Percentiles rank a stretch among this genome's conserved stretches.
These are phyloP conservation scores for Tyrophagus putrescentiae DNA, from an alignment of 1,140 invertebrate genomes.

Conservation along the genomic window DNA sequence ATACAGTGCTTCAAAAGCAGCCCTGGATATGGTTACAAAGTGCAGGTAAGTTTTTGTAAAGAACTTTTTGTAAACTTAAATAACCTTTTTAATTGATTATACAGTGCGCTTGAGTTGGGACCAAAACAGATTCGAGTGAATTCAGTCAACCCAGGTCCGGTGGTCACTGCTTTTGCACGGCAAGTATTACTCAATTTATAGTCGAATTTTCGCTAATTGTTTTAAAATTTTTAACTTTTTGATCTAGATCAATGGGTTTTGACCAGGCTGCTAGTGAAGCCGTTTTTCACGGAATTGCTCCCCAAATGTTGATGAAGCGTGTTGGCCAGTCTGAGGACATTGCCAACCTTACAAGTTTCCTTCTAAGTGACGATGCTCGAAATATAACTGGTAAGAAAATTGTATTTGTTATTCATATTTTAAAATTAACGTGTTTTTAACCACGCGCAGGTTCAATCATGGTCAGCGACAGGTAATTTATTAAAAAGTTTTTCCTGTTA, in stretches of 20 bases:
- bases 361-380: neutral
- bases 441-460: too few species aligned
- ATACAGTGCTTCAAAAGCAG: neutral
- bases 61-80: neutral
- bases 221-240: too few species aligned
- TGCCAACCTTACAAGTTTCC: neutral
- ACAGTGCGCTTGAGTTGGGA: neutral
- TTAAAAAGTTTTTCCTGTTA: too few species aligned
- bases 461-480: too few species aligned
- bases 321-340: neutral
- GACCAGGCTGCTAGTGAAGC: neutral
- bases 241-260: neutral
- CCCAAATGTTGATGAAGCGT: neutral
- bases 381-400: slow-evolving; percentile 6
- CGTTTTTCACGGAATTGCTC: neutral
- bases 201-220: too few species aligned
- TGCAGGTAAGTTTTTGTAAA: neutral
- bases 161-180: too few species aligned
- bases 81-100: neutral
- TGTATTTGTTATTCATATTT: too few species aligned
- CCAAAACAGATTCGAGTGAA: neutral
- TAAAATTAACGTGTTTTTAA: too few species aligned
- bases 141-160: neutral
- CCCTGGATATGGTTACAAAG: neutral
- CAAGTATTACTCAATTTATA: too few species aligned